Evolutionary conservation across 2,797 vertebrate genomes (phyloP).

Genomic region (Hydrocynus forskahlii): DNA sequence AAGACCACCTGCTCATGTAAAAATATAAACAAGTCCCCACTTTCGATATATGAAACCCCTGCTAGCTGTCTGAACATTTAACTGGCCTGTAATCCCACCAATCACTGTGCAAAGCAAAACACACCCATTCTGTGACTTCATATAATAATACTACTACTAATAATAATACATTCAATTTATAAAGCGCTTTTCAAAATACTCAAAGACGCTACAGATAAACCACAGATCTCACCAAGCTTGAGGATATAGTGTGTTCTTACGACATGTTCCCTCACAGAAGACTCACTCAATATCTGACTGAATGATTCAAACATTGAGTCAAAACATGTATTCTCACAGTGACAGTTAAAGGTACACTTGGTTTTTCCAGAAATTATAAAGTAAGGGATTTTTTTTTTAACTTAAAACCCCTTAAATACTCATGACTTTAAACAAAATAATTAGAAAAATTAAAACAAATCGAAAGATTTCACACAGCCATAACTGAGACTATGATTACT

Average conservation of each 20-base stretch:
- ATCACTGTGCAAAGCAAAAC: conserved; percentile 17
- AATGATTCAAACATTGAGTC: neutral
- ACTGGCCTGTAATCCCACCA: neutral
- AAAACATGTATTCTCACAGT: neutral
- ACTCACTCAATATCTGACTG: conserved; percentile 3
- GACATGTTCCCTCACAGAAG: conserved; percentile 13
- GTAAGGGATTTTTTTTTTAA: neutral
- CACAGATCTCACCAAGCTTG: neutral
- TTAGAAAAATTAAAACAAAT: neutral
- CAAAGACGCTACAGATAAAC: too few relatives aligned
- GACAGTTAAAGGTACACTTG: neutral
- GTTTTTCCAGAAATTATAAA: neutral
- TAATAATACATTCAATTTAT: too few relatives aligned
- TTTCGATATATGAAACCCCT: conserved; percentile 21
- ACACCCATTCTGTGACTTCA: neutral
- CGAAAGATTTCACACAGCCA: too few relatives aligned
- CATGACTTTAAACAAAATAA: neutral
- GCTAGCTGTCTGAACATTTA: conserved; percentile 1
- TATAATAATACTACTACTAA: too few relatives aligned
- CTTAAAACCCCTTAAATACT: too few relatives aligned
- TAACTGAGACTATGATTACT: too few relatives aligned
- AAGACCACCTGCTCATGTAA: conserved; percentile 63
- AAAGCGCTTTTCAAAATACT: too few relatives aligned
- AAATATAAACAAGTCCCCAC: conserved; percentile 54
- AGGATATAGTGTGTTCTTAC: neutral